phyloP scores from a whole-genome alignment of 2,113 vertebrate genomes.

The Hypanus sabinus region DNA sequence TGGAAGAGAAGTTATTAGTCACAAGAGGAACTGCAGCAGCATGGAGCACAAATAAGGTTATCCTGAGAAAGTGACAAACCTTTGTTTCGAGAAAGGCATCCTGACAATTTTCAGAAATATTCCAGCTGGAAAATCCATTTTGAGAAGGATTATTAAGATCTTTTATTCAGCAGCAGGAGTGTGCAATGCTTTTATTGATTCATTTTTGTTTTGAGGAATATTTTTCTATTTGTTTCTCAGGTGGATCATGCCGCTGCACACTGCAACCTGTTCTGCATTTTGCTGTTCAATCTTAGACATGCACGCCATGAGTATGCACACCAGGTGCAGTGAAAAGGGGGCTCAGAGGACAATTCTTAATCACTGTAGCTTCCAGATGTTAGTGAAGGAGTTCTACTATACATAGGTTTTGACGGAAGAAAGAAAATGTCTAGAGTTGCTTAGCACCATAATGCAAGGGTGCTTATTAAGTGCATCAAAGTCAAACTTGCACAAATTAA shows the following conservation, averaged over 20 bases:
- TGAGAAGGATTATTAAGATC: background rate
- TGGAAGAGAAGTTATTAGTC: background rate
- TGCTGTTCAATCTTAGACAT: background rate
- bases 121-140: conserved; percentile 6
- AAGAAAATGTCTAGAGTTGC: too few species aligned
- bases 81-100: background rate
- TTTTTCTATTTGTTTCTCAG: background rate
- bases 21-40: background rate
- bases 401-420: too few species aligned
- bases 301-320: background rate
- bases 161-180: background rate
- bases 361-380: background rate
- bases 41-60: background rate
- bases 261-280: background rate
- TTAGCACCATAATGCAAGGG: too few species aligned
- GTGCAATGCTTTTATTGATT: background rate
- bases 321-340: background rate
- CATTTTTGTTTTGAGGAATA: background rate
- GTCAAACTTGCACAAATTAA: too few species aligned
- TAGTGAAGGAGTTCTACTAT: background rate
- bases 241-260: background rate
- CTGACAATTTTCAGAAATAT: background rate
- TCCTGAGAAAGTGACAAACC: background rate
- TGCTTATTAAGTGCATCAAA: too few species aligned
- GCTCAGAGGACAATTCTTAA: background rate